These are phyloP conservation scores for Protonemura montana DNA, from an alignment of 2,888 invertebrate genomes.

Conservation along the genomic window DNA sequence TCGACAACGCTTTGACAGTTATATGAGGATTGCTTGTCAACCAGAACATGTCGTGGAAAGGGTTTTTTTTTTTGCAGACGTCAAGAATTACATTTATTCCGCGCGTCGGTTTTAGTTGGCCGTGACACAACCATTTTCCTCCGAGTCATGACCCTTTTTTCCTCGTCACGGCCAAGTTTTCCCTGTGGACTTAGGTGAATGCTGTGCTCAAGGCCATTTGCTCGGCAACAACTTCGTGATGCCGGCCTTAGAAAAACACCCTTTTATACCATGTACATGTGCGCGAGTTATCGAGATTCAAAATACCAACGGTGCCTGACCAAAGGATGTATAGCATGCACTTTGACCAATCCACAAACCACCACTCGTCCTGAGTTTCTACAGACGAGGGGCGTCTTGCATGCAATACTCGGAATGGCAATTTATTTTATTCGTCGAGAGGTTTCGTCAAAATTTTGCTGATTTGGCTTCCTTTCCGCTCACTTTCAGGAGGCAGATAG, in stretches of 20 bases:
- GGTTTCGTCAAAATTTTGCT: constrained; percentile 31
- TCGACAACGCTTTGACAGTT: constrained; percentile 1
- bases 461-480: constrained; percentile 9
- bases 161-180: neutral
- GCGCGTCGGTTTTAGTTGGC: neutral
- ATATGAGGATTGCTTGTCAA: neutral
- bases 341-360: neutral
- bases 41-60: neutral
- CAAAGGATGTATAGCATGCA: neutral
- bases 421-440: constrained; percentile 34
- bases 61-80: neutral
- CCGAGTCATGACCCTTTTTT: neutral
- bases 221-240: neutral
- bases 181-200: neutral
- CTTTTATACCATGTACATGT: neutral
- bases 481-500: neutral
- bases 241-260: neutral
- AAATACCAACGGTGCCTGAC: neutral
- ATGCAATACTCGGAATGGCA: neutral
- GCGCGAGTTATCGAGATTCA: neutral
- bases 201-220: neutral
- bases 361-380: neutral
- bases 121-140: too few relatives aligned
- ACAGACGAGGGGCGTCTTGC: neutral
- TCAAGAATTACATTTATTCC: neutral